Evolutionary conservation across 2,797 vertebrate genomes (phyloP).

Genomic region (Rhinichthys osculus): DNA sequence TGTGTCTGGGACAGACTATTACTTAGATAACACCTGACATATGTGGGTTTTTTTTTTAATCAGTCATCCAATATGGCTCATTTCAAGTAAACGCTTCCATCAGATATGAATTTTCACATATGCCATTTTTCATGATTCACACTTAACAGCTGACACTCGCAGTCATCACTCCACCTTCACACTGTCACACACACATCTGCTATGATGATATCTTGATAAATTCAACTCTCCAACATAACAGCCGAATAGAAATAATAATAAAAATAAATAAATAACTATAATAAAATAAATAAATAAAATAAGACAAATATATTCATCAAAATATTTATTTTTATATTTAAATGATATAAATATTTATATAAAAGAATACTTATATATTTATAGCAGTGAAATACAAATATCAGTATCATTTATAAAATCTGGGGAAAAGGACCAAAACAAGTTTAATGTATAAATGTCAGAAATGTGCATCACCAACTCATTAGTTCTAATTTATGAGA

Average conservation of each 20-base stretch:
- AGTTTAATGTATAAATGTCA: neutral
- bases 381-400: neutral
- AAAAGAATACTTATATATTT: neutral
- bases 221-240: neutral
- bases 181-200: slow-evolving; percentile 9
- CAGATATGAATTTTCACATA: slow-evolving; percentile 46
- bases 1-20: neutral
- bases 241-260: neutral
- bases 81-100: slow-evolving; percentile 37
- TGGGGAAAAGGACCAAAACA: neutral
- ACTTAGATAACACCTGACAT: neutral
- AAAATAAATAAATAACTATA: neutral
- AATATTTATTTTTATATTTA: neutral
- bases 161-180: slow-evolving; percentile 51
- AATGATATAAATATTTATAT: neutral
- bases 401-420: neutral
- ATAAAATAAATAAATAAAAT: no score
- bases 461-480: slow-evolving; percentile 5
- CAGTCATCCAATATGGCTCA: slow-evolving; percentile 38
- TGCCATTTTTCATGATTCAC: slow-evolving; percentile 46
- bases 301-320: neutral
- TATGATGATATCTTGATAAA: slow-evolving; percentile 22
- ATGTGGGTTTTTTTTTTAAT: neutral
- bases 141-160: slow-evolving; percentile 54
- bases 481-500: slow-evolving; percentile 25